These are phyloP conservation scores for Ciona savignyi DNA, from an alignment of 23 tunicate genomes.

Conservation along the genomic window DNA sequence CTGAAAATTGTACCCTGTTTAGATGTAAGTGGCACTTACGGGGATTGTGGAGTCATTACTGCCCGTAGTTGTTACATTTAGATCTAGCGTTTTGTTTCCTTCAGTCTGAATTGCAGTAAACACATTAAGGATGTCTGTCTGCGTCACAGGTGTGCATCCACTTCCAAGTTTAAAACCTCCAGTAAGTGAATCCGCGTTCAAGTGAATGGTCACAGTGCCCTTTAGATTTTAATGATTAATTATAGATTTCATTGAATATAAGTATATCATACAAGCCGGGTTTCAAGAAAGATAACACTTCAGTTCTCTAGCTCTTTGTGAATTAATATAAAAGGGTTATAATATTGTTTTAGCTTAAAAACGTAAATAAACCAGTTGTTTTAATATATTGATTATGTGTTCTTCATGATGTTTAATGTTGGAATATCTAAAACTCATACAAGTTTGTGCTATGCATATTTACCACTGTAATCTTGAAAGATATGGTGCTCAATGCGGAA, in stretches of 20 bases:
- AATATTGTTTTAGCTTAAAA: too few species aligned
- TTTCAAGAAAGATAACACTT: too few species aligned
- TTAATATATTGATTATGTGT: too few species aligned
- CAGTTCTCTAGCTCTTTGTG: too few species aligned
- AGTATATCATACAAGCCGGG: background rate
- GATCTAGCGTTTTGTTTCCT: background rate
- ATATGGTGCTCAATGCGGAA: slow-evolving; percentile 2
- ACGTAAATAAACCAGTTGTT: too few species aligned
- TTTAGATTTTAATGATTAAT: too few species aligned
- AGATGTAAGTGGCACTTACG: background rate
- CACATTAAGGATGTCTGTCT: background rate
- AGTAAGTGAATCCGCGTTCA: background rate
- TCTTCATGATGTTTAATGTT: too few species aligned
- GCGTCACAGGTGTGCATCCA: background rate
- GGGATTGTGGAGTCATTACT: background rate
- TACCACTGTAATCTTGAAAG: background rate
- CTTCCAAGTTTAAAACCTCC: background rate
- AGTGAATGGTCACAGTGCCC: background rate
- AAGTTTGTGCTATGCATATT: background rate
- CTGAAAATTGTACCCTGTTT: too few species aligned
- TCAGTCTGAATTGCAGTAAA: background rate
- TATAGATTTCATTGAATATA: too few species aligned
- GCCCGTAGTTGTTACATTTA: background rate
- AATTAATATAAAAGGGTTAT: too few species aligned
- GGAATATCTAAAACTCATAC: too few species aligned